Conservation (phyloP, 2,113 vertebrate species). For the Cephalopterus ornatus region DNA sequence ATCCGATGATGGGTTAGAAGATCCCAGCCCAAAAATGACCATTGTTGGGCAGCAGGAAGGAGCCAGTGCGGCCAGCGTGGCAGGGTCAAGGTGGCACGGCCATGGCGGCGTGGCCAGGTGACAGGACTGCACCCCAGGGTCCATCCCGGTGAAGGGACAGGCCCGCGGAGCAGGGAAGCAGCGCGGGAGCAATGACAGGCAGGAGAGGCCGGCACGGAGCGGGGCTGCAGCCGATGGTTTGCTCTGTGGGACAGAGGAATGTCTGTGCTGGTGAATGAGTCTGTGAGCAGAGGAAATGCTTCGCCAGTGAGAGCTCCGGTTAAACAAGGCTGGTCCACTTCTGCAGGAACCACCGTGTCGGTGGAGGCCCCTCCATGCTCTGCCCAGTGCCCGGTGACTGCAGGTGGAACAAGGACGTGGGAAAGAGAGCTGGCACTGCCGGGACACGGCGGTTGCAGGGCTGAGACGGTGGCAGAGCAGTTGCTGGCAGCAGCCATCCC, state of each 20-base stretch:
- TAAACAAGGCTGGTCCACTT: neutral
- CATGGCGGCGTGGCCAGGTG: neutral
- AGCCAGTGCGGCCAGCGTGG: fast-evolving
- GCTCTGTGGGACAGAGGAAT: conserved; percentile 54
- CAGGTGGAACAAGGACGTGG: fast-evolving
- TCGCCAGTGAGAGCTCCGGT: conserved; percentile 36
- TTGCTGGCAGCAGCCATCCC: neutral
- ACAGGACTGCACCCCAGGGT: neutral
- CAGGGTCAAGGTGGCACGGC: neutral
- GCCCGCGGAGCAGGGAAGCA: fast-evolving
- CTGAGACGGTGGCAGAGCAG: neutral
- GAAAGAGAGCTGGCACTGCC: neutral
- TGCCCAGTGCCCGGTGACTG: neutral
- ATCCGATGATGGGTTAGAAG: neutral
- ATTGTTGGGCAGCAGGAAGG: neutral
- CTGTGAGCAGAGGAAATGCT: conserved; percentile 55
- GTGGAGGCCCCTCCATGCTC: neutral
- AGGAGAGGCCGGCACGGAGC: fast-evolving
- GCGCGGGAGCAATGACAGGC: neutral
- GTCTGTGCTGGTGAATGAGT: conserved; percentile 24
- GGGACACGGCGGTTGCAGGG: fast-evolving
- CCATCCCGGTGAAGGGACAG: neutral
- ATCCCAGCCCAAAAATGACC: neutral
- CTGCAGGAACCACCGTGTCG: fast-evolving
- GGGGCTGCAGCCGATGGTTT: neutral